A percentile compares a stretch with the other conserved stretches of the same genome.
These are phyloP conservation scores for Leptinotarsa texana DNA, from an alignment of 1,140 invertebrate species.

Conservation along the genomic window DNA sequence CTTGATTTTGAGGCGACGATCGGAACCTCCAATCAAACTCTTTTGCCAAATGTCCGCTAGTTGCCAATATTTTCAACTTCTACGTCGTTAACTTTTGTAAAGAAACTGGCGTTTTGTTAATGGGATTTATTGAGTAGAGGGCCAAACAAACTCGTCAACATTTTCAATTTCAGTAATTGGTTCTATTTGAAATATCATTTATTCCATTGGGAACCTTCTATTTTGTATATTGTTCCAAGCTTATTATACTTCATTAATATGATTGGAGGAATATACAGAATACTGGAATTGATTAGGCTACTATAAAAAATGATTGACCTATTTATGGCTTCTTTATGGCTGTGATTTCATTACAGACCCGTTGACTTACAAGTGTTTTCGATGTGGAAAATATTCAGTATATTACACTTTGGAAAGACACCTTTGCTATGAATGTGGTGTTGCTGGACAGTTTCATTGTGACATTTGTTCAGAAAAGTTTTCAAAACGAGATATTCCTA, in stretches of 20 bases:
- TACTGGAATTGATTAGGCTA: background rate
- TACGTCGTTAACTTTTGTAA: no score
- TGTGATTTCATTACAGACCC: constrained; percentile 43
- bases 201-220: background rate
- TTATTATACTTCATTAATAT: constrained; percentile 21
- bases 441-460: constrained; percentile 56
- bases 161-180: background rate
- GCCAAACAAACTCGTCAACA: constrained; percentile 30
- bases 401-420: constrained; percentile 55
- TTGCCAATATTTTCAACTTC: no score
- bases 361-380: constrained; percentile 50
- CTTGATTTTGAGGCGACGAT: no score
- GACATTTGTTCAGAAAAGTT: constrained; percentile 41
- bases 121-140: constrained; percentile 32
- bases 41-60: no score
- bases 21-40: no score
- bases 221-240: background rate
- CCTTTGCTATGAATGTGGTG: constrained; percentile 37
- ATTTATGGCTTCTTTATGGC: background rate
- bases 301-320: background rate
- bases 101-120: no score
- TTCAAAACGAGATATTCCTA: constrained; percentile 34
- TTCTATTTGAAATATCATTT: background rate
- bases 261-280: constrained; percentile 3
- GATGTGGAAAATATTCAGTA: constrained; percentile 55